These are phyloP conservation scores for Salvelinus sp. DNA, from an alignment of 2,113 vertebrate species.

Conservation along the genomic window DNA sequence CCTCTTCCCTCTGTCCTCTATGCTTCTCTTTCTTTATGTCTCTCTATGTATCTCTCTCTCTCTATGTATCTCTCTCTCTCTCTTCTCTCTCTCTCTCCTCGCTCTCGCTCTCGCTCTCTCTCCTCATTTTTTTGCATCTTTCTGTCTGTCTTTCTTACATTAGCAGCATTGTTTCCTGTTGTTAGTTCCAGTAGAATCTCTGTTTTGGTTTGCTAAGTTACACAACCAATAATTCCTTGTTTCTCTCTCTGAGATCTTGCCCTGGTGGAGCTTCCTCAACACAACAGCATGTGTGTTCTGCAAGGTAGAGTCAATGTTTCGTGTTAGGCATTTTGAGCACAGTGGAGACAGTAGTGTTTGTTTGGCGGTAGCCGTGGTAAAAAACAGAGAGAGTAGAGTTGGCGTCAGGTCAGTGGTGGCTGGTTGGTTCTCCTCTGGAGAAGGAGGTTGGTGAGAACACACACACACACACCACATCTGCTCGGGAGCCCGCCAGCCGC, in stretches of 20 bases:
- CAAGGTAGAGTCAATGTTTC: no score
- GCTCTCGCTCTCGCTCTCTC: neutral
- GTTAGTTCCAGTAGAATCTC: neutral
- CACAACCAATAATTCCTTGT: slow-evolving; percentile 10
- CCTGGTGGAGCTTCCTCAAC: neutral
- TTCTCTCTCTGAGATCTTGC: neutral
- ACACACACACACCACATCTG: slow-evolving; percentile 60
- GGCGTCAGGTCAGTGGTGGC: no score
- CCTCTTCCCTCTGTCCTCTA: no score
- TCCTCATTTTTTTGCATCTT: slow-evolving; percentile 20
- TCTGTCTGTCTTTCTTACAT: neutral
- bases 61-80: slow-evolving; percentile 8
- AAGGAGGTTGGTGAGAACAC: neutral
- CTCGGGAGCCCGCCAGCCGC: slow-evolving; percentile 53
- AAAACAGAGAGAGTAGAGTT: no score
- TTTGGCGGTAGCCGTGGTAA: no score
- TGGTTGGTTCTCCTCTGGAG: neutral
- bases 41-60: slow-evolving; percentile 9
- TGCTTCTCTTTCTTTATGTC: no score
- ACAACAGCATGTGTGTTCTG: slow-evolving; percentile 4
- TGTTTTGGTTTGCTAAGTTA: slow-evolving; percentile 36
- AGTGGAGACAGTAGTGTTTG: no score
- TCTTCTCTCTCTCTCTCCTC: neutral
- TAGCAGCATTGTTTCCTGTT: neutral
- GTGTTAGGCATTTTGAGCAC: no score